A percentile compares a stretch with the other conserved stretches of the same genome.
phyloP scores from a whole-genome alignment of 2,888 invertebrate species.

The Ecliptopera silaceata region DNA sequence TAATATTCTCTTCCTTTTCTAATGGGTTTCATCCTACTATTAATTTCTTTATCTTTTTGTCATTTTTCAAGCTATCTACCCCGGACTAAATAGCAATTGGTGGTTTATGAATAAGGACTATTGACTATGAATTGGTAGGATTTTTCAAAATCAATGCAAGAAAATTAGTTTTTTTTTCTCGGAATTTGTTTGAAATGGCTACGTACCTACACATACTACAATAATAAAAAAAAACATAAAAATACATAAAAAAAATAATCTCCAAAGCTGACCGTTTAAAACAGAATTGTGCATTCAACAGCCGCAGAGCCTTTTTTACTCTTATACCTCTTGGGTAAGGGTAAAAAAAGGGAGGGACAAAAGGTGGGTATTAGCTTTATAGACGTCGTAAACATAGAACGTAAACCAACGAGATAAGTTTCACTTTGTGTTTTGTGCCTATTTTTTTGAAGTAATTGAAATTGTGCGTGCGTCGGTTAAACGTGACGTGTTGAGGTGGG shows the following conservation, averaged over 20 bases:
- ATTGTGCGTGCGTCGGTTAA: slow-evolving; percentile 1
- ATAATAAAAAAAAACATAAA: neutral
- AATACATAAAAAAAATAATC: neutral
- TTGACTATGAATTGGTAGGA: no score
- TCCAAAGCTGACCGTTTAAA: slow-evolving; percentile 7
- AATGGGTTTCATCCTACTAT: no score
- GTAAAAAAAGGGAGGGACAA: slow-evolving; percentile 55
- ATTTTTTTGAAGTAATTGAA: slow-evolving; percentile 34
- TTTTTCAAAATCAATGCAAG: no score
- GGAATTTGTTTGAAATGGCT: no score
- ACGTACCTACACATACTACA: neutral
- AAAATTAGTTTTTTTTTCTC: no score
- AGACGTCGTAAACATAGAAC: slow-evolving; percentile 61
- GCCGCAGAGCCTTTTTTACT: slow-evolving; percentile 36
- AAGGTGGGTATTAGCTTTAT: slow-evolving; percentile 66
- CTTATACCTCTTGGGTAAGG: slow-evolving; percentile 38
- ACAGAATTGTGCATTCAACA: slow-evolving; percentile 23
- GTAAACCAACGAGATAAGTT: slow-evolving; percentile 62
- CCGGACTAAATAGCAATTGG: no score
- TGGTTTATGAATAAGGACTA: no score
- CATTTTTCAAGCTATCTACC: no score
- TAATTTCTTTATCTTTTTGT: no score
- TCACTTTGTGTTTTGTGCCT: slow-evolving; percentile 48
- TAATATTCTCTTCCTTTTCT: no score
- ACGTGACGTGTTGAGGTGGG: neutral